Evolutionary conservation across 2,888 invertebrate genomes (phyloP), one percentile per base, ranked within the genome.

Genomic region (Athalia cordata): DNA sequence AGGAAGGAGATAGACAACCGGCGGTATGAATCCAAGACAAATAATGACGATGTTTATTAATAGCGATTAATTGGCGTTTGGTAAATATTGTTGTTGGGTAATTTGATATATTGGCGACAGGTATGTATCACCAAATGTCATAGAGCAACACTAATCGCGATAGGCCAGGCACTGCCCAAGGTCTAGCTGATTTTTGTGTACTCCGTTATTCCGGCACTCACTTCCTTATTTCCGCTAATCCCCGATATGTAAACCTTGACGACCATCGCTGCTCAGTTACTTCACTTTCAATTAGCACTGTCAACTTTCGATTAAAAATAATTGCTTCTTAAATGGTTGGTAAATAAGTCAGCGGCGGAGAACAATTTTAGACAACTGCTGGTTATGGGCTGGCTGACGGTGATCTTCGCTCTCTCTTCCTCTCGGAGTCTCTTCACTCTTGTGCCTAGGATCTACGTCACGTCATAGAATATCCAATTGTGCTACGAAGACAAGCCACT

Each of bases 151-250:
- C 62, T 57, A 62, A 59, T 64, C 62, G 76, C n/a, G 47, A 57
- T 11, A 15, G 50, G 29, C 52, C 76, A 65, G 76, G 76, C 78
- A 67, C 76, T 78, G 61, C 66, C 78, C 78, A 78, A 78, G 78
- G 76, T 59, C 70, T 52, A 66, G 52, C 47, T 76, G 67, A 52
- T 45, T 65, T 72, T 74, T 78, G 67, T 77, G 61, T 77, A 77
- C 68, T 70, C 59, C 77, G 62, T 66, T 78, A 75, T 75, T 80
- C 49, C 79, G 45, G 43, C 79, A 92, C 94, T 93, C 92, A 96
- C 97, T 95, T 97, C 97, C 92, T 97, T 97, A 91, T 96, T 97
- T 88, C 97, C 97, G 89, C 97, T 97, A 92, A 97, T 97, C 88
- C 97, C 97, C 91, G 97, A 97, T 89, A 97, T 93, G 92, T 96